phyloP scores from a whole-genome alignment of 2,888 invertebrate species.

The Cheilosia variabilis region DNA sequence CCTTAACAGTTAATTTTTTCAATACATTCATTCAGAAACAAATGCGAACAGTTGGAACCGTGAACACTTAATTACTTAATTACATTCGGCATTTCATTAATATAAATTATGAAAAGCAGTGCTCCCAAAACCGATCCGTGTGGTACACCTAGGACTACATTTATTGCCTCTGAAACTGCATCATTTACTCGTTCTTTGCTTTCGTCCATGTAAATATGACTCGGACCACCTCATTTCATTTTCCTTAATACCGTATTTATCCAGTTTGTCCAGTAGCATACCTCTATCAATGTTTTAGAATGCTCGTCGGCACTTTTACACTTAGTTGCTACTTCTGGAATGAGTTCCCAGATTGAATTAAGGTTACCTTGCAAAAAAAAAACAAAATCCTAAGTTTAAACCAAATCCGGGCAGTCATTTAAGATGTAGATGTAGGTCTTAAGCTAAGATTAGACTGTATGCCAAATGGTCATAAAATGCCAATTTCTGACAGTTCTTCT shows the following conservation, averaged over 20 bases:
- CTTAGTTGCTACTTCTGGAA: too few relatives aligned
- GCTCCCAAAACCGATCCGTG: constrained; percentile 22
- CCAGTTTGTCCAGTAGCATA: constrained; percentile 6
- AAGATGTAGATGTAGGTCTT: too few relatives aligned
- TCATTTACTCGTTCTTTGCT: not conserved
- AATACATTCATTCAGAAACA: not conserved
- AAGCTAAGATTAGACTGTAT: too few relatives aligned
- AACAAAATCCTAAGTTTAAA: too few relatives aligned
- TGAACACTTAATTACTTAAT: not conserved
- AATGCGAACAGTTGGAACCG: not conserved
- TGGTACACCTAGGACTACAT: constrained; percentile 9
- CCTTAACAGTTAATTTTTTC: too few relatives aligned
- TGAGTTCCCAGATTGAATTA: too few relatives aligned
- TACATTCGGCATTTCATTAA: constrained; percentile 20
- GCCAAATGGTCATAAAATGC: too few relatives aligned
- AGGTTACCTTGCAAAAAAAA: too few relatives aligned
- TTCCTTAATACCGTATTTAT: constrained; percentile 17
- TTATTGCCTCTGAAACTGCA: constrained; percentile 4
- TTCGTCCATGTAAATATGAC: not conserved
- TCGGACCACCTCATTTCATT: constrained; percentile 14
- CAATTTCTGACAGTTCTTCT: too few relatives aligned
- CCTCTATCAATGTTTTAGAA: constrained; percentile 27
- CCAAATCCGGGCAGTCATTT: too few relatives aligned
- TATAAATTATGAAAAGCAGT: constrained; percentile 20
- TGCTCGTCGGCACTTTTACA: too few relatives aligned